phyloP scores from a whole-genome alignment of 1,140 invertebrate species.

The Medauroidea extradentata region DNA sequence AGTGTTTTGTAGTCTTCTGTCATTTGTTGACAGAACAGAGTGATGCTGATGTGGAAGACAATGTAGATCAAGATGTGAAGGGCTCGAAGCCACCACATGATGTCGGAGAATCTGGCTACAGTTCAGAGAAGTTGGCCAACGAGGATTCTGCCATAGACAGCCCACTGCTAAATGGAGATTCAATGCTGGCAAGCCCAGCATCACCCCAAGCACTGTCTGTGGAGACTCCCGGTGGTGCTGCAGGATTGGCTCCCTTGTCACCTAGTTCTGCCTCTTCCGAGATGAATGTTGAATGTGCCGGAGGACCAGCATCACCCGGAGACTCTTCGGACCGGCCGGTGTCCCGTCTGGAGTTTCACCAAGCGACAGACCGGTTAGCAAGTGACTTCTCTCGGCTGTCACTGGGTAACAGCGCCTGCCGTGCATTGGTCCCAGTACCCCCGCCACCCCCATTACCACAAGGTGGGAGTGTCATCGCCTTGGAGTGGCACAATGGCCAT shows the following conservation, averaged over 20 bases:
- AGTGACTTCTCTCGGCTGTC: too few relatives aligned
- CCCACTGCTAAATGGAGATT: slow-evolving; percentile 15
- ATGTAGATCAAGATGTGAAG: slow-evolving; percentile 54
- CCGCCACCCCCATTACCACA: too few relatives aligned
- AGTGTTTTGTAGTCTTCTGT: too few relatives aligned
- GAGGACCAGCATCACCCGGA: neutral
- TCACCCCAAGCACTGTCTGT: neutral
- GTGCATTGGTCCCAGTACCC: too few relatives aligned
- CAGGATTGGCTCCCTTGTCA: neutral
- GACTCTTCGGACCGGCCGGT: slow-evolving; percentile 47
- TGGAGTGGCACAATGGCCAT: too few relatives aligned
- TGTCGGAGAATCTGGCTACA: slow-evolving; percentile 62
- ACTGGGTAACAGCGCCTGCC: too few relatives aligned
- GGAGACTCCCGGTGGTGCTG: too few relatives aligned
- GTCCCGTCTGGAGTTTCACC: slow-evolving; percentile 43
- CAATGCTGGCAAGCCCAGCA: slow-evolving; percentile 41
- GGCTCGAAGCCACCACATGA: slow-evolving; percentile 32
- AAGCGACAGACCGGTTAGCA: too few relatives aligned
- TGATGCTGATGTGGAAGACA: slow-evolving; percentile 77
- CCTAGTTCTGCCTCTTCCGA: slow-evolving; percentile 20
- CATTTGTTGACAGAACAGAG: slow-evolving; percentile 44
- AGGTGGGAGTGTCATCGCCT: too few relatives aligned
- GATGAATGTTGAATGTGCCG: neutral
- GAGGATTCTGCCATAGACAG: slow-evolving; percentile 23
- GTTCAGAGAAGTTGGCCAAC: slow-evolving; percentile 55